Conservation (phyloP, 2,888 invertebrate species). For the Desoria tigrina region DNA sequence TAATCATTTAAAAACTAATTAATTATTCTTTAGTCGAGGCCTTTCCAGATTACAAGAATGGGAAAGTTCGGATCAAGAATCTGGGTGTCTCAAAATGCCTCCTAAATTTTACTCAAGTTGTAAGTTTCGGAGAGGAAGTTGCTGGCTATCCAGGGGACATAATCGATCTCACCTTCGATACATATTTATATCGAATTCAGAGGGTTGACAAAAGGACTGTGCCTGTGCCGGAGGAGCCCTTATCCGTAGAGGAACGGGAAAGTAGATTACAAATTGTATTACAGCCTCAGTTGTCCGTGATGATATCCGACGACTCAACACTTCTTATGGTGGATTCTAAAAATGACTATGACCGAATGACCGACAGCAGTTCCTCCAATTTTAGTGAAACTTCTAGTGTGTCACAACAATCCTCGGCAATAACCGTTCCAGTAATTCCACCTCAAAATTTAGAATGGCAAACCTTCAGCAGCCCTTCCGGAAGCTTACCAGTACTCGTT, state of each 20-base stretch:
- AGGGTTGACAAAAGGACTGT: background rate
- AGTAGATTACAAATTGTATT: background rate
- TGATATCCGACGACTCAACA: too few relatives aligned
- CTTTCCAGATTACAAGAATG: background rate
- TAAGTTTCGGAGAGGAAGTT: background rate
- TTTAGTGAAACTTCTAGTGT: too few relatives aligned
- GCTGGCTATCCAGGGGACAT: background rate
- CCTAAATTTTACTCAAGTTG: background rate
- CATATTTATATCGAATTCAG: background rate
- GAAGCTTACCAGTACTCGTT: background rate
- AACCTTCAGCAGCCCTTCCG: background rate
- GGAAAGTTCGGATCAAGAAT: slow-evolving; percentile 4
- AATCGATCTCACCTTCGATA: background rate
- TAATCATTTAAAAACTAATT: too few relatives aligned
- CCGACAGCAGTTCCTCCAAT: too few relatives aligned
- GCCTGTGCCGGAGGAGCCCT: background rate
- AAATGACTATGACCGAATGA: too few relatives aligned
- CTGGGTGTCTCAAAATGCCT: background rate
- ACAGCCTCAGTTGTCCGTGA: background rate
- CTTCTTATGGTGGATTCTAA: too few relatives aligned
- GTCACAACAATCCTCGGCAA: too few relatives aligned
- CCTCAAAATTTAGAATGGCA: too few relatives aligned
- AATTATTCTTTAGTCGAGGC: too few relatives aligned
- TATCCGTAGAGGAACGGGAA: background rate
- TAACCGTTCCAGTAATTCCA: too few relatives aligned